Evolutionary conservation across 2,113 vertebrate species (phyloP).

Genomic region (Clarias magur): DNA sequence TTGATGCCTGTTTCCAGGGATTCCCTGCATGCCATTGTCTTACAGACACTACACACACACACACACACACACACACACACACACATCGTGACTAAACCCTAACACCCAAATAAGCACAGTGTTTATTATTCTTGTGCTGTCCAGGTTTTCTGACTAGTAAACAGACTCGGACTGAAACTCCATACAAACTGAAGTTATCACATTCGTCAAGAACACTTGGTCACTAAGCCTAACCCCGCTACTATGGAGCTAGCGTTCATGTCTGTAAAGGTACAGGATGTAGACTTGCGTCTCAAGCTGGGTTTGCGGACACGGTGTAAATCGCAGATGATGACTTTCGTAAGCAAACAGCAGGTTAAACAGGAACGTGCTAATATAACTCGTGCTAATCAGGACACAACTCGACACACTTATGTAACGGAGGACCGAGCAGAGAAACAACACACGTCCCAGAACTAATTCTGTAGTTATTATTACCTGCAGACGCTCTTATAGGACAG

Average conservation of each 20-base stretch:
- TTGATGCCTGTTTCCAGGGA: neutral
- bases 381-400: no score
- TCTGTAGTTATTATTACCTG: neutral
- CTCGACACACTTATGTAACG: no score
- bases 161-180: neutral
- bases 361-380: no score
- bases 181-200: neutral
- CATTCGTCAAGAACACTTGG: neutral
- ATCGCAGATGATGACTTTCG: no score
- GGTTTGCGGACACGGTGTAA: neutral
- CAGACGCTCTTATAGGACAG: neutral
- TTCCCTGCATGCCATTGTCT: neutral
- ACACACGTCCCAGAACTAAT: no score
- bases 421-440: no score
- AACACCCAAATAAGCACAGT: neutral
- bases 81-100: neutral
- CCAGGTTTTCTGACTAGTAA: no score
- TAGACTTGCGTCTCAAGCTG: no score
- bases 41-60: neutral
- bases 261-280: neutral
- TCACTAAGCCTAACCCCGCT: neutral
- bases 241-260: neutral
- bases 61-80: no score
- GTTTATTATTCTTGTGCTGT: neutral
- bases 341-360: no score